Evolutionary conservation across 2,888 invertebrate species (phyloP).

Genomic region (Cataglyphis rosenhaueri): DNA sequence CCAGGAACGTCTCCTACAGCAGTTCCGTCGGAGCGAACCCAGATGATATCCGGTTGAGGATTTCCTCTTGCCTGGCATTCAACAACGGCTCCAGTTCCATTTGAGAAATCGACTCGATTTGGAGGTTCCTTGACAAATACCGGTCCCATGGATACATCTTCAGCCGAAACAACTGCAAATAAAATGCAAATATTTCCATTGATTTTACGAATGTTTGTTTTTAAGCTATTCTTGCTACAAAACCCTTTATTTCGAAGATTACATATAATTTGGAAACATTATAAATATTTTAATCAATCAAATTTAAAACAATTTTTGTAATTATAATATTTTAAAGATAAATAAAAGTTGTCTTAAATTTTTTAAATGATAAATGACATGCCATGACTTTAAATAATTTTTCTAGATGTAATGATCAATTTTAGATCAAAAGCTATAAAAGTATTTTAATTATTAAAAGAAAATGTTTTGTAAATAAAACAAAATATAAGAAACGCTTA

Average conservation of each 20-base stretch:
- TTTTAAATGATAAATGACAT: slow-evolving; percentile 5
- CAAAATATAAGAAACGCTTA: slow-evolving; percentile 24
- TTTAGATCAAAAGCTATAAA: too few species aligned
- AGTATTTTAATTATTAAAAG: background rate
- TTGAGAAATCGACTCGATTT: slow-evolving; percentile 96
- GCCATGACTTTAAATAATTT: background rate
- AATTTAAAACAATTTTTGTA: background rate
- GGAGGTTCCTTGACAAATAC: slow-evolving; percentile 97
- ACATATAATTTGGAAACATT: background rate
- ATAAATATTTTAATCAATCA: background rate
- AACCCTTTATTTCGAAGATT: background rate
- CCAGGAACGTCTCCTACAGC: slow-evolving; percentile 97
- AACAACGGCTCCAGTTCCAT: slow-evolving; percentile 96
- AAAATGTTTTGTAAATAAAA: background rate
- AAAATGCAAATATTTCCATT: background rate
- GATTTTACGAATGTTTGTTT: background rate
- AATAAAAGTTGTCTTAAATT: background rate
- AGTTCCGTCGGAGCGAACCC: slow-evolving; percentile 96
- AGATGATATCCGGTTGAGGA: slow-evolving; percentile 96
- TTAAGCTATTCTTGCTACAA: background rate
- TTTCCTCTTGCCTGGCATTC: slow-evolving; percentile 97
- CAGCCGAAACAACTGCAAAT: slow-evolving; percentile 84
- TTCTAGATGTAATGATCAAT: too few species aligned
- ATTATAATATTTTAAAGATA: background rate
- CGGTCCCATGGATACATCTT: slow-evolving; percentile 94